phyloP scores from a whole-genome alignment of 2,888 invertebrate genomes.

The Chironomus riparius region DNA sequence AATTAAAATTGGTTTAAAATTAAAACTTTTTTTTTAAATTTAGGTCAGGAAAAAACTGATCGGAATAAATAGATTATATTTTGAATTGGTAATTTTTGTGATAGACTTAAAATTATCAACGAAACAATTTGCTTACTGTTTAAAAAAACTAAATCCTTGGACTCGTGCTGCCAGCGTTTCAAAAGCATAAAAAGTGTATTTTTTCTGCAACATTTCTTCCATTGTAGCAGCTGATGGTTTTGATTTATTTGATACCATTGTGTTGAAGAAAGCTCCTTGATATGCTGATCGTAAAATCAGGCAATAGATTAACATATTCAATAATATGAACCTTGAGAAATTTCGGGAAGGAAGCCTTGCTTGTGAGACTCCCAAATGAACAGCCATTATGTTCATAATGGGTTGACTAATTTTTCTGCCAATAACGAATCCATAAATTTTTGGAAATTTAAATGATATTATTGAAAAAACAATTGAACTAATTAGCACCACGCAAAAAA shows the following conservation, averaged over 20 bases:
- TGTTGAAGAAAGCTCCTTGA: slow-evolving; percentile 5
- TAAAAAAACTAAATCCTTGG: background rate
- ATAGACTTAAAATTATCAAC: too few relatives aligned
- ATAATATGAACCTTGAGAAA: slow-evolving; percentile 1
- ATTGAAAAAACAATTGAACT: background rate
- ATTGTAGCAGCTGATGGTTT: background rate
- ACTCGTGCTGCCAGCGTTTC: background rate
- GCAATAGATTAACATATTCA: background rate
- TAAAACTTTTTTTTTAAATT: too few relatives aligned
- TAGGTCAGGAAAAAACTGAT: too few relatives aligned
- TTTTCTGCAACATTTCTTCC: background rate
- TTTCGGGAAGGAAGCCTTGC: background rate
- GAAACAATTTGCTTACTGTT: background rate
- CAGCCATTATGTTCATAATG: background rate
- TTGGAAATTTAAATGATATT: background rate
- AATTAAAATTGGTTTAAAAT: background rate
- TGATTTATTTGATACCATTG: background rate
- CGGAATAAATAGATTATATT: too few relatives aligned
- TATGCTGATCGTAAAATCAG: slow-evolving; percentile 9
- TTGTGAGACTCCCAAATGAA: background rate
- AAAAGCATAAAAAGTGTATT: background rate
- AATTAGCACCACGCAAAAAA: background rate
- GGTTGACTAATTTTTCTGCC: background rate
- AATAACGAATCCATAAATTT: slow-evolving; percentile 1
- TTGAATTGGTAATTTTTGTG: too few relatives aligned